Percentiles rank a stretch among this genome's conserved stretches.
Evolutionary conservation across 2,888 invertebrate species (phyloP).

Genomic region (Thereva unica): DNA sequence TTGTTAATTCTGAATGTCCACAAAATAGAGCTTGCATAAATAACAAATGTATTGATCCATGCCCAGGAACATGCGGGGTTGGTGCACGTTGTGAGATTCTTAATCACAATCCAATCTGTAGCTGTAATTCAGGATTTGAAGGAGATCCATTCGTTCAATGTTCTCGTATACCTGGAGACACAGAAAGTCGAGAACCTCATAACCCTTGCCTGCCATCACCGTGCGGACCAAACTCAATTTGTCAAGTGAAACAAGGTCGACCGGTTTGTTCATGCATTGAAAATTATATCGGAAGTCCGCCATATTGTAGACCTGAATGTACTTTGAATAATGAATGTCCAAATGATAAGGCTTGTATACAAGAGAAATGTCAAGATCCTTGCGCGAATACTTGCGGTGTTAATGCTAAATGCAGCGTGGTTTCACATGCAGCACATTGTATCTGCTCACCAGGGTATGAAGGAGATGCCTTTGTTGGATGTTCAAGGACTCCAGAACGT

Average conservation of each 20-base stretch:
- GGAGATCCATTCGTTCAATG: slow-evolving; percentile 84
- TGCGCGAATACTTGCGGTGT: slow-evolving; percentile 76
- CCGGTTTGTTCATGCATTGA: slow-evolving; percentile 81
- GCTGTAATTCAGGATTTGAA: slow-evolving; percentile 71
- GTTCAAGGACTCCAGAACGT: slow-evolving; percentile 64
- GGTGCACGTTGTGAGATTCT: slow-evolving; percentile 77
- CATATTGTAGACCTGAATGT: slow-evolving; percentile 82
- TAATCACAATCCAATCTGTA: slow-evolving; percentile 85
- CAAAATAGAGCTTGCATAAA: slow-evolving; percentile 79
- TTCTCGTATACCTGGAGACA: slow-evolving; percentile 50
- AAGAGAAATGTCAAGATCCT: slow-evolving; percentile 82
- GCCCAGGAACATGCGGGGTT: slow-evolving; percentile 78
- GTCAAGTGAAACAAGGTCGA: slow-evolving; percentile 76
- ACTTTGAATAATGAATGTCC: slow-evolving; percentile 82
- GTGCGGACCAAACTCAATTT: slow-evolving; percentile 82
- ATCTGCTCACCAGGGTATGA: slow-evolving; percentile 76
- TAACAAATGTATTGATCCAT: slow-evolving; percentile 81
- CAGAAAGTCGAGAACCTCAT: slow-evolving; percentile 55
- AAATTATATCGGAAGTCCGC: slow-evolving; percentile 80
- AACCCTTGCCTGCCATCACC: slow-evolving; percentile 68
- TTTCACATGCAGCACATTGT: slow-evolving; percentile 80
- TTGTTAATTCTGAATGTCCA: slow-evolving; percentile 79
- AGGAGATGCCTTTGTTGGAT: slow-evolving; percentile 85
- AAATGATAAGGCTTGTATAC: slow-evolving; percentile 75
- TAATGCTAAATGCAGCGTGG: slow-evolving; percentile 78